Percentiles rank a stretch among this genome's conserved stretches.
Conservation (phyloP, 2,888 invertebrate species). For the Papilio elwesi region DNA sequence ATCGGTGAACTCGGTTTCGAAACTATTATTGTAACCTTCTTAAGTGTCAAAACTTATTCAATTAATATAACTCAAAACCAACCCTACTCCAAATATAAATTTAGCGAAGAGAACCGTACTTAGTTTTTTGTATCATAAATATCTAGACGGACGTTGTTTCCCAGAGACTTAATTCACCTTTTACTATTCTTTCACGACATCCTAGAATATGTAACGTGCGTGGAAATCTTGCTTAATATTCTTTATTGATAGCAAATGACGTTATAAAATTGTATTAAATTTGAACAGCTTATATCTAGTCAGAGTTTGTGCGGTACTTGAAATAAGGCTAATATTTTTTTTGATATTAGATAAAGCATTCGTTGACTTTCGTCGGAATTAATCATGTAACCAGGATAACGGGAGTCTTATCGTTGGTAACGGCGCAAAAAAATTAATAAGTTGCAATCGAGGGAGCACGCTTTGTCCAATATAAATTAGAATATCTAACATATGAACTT, state of each 20-base stretch:
- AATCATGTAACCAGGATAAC: conserved; percentile 24
- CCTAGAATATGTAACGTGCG: too few relatives aligned
- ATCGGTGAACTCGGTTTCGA: neutral
- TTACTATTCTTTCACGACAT: too few relatives aligned
- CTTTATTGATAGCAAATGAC: too few relatives aligned
- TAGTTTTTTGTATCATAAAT: too few relatives aligned
- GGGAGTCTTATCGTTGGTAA: conserved; percentile 23
- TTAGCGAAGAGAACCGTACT: too few relatives aligned
- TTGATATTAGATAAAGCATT: conserved; percentile 22
- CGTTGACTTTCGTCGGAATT: conserved; percentile 8
- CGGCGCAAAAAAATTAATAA: conserved; percentile 36
- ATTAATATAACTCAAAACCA: too few relatives aligned
- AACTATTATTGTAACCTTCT: neutral
- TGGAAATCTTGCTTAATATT: too few relatives aligned
- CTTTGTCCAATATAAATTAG: conserved; percentile 2
- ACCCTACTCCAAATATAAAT: too few relatives aligned
- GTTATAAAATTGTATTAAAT: too few relatives aligned
- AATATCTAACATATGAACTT: neutral
- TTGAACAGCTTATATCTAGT: neutral
- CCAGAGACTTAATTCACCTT: too few relatives aligned
- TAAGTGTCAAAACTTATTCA: neutral
- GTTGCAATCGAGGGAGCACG: neutral
- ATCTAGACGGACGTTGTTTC: too few relatives aligned
- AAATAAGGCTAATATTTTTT: neutral
- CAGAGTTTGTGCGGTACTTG: neutral